A percentile compares a stretch with the other conserved stretches of the same genome.
Evolutionary conservation across 2,888 invertebrate genomes (phyloP).

Genomic region (Eumacrocentrus americanus): DNA sequence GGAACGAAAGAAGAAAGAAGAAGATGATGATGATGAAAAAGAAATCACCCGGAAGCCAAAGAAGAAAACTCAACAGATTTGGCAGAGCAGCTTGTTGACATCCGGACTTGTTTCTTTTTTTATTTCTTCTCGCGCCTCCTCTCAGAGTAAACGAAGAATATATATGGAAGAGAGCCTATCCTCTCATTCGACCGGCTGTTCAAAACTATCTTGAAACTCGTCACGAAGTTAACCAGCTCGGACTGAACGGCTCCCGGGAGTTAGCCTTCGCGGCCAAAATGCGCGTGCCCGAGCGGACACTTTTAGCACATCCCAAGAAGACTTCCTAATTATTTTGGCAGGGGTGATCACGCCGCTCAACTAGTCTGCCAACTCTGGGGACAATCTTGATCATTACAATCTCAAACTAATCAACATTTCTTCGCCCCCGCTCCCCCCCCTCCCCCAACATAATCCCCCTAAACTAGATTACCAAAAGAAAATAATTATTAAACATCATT

Average conservation of each 20-base stretch:
- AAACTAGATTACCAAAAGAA: no score
- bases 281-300: conserved; percentile 67
- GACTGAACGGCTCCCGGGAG: conserved; percentile 62
- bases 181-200: not conserved
- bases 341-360: conserved; percentile 48
- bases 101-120: not conserved
- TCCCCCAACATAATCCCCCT: no score
- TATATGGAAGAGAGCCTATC: no score
- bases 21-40: no score
- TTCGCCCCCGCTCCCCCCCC: no score
- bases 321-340: conserved; percentile 83
- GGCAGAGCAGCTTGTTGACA: conserved; percentile 11
- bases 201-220: not conserved
- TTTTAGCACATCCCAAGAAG: conserved; percentile 70
- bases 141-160: no score
- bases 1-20: not conserved
- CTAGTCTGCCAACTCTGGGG: conserved; percentile 17
- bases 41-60: not conserved
- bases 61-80: not conserved
- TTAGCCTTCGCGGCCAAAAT: conserved; percentile 55
- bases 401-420: no score
- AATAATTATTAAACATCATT: no score
- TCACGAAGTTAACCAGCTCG: conserved; percentile 35
- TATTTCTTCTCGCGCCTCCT: conserved; percentile 2
- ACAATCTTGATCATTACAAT: conserved; percentile 5